phyloP scores from a whole-genome alignment of 2,888 invertebrate species.

The Drosophila siamana region DNA sequence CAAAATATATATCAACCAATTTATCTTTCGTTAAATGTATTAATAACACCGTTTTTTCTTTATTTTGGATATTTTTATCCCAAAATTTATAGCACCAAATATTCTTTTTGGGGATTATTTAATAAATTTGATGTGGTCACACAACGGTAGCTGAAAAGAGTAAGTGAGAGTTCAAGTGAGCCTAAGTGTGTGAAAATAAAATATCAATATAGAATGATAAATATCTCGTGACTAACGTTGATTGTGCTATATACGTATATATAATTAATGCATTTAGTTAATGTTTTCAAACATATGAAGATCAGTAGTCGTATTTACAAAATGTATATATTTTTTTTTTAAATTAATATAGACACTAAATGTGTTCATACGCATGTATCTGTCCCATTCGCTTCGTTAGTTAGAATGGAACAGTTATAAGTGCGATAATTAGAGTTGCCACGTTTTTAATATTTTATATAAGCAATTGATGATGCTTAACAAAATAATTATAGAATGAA shows the following conservation, averaged over 20 bases:
- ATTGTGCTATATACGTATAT: background rate
- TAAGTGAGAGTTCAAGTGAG: conserved; percentile 44
- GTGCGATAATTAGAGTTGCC: conserved; percentile 53
- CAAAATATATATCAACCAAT: too few species aligned
- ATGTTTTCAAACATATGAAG: too few species aligned
- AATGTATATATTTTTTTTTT: conserved; percentile 19
- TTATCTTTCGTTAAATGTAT: too few species aligned
- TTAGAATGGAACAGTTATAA: conserved; percentile 30
- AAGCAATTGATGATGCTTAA: conserved; percentile 26
- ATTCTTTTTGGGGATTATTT: conserved; percentile 16
- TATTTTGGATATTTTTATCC: background rate
- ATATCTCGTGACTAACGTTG: background rate
- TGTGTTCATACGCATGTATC: conserved; percentile 9
- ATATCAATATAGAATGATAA: conserved; percentile 1
- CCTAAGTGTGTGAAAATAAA: conserved; percentile 24
- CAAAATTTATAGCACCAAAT: background rate
- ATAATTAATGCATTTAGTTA: background rate
- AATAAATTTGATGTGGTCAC: conserved; percentile 13
- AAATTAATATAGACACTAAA: conserved; percentile 38
- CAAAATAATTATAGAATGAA: background rate
- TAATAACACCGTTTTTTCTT: too few species aligned
- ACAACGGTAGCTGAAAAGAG: conserved; percentile 30
- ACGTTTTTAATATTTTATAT: conserved; percentile 56
- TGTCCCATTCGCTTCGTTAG: conserved; percentile 27
- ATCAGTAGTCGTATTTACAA: background rate